Percentiles rank a stretch among this genome's conserved stretches.
These are phyloP conservation scores for Silurus asotus DNA, from an alignment of 2,113 vertebrate genomes.

Conservation along the genomic window DNA sequence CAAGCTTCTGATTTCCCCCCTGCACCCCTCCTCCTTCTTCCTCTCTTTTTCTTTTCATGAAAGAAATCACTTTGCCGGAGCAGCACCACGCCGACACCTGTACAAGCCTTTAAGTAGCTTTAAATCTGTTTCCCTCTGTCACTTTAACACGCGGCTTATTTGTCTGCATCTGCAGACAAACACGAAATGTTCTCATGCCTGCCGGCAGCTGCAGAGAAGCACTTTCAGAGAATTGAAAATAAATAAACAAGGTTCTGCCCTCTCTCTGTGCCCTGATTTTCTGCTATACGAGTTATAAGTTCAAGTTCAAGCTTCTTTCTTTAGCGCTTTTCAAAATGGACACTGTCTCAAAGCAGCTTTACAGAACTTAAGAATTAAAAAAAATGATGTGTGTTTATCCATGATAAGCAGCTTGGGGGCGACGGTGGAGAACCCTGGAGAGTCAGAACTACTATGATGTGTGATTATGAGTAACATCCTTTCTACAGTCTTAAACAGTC, in stretches of 20 bases:
- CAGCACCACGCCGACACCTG: not conserved
- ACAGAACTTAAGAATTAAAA: no score
- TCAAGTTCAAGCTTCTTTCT: no score
- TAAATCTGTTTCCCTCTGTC: not conserved
- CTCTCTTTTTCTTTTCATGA: not conserved
- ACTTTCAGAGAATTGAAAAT: not conserved
- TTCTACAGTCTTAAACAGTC: no score
- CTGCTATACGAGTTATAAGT: not conserved
- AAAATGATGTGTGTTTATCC: no score
- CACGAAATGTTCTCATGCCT: slow-evolving; percentile 11
- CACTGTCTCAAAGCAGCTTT: no score
- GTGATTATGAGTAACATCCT: no score
- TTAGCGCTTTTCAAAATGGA: no score
- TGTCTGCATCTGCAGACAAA: slow-evolving; percentile 1
- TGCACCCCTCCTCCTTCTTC: not conserved
- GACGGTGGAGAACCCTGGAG: no score
- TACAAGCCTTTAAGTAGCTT: slow-evolving; percentile 20
- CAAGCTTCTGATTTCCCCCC: not conserved
- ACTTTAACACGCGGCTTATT: not conserved
- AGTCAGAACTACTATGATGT: no score
- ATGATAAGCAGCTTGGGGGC: no score
- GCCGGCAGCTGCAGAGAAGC: not conserved
- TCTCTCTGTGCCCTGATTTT: not conserved
- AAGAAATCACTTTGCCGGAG: slow-evolving; percentile 9
- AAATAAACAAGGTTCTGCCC: not conserved